Evolutionary conservation across 2,113 vertebrate genomes (phyloP).

Genomic region (Numenius arquata): DNA sequence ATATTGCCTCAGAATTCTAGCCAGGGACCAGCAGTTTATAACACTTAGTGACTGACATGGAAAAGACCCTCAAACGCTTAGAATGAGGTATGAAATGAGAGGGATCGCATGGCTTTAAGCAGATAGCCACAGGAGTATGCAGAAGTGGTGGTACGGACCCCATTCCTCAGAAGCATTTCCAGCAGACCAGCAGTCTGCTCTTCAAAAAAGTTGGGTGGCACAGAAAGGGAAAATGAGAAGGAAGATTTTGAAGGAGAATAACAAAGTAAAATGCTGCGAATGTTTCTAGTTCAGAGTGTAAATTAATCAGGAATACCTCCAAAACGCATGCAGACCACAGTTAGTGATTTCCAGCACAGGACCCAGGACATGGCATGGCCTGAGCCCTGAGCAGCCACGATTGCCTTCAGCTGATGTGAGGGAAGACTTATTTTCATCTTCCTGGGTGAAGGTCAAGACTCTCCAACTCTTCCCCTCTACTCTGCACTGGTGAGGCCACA

Average conservation of each 20-base stretch:
- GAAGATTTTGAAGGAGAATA: background rate
- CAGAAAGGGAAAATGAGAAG: background rate
- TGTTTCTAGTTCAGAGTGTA: background rate
- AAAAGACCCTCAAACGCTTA: background rate
- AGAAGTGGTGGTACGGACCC: background rate
- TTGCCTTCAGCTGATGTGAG: background rate
- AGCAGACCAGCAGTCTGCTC: background rate
- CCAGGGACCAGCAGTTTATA: background rate
- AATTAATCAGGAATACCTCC: background rate
- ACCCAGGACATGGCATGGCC: background rate
- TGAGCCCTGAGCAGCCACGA: background rate
- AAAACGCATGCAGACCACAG: rapidly evolving
- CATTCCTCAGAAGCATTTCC: background rate
- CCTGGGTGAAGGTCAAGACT: background rate
- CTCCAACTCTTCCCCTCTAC: too few species aligned
- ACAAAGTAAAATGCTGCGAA: background rate
- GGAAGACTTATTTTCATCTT: background rate
- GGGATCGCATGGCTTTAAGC: background rate
- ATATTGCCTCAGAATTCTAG: background rate
- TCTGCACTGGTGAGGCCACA: too few species aligned
- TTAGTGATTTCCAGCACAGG: background rate
- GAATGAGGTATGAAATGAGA: background rate
- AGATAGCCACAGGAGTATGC: background rate
- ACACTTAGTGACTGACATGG: background rate
- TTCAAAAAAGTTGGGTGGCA: background rate